phyloP scores from a whole-genome alignment of 2,888 invertebrate species.

The Noctua janthe region DNA sequence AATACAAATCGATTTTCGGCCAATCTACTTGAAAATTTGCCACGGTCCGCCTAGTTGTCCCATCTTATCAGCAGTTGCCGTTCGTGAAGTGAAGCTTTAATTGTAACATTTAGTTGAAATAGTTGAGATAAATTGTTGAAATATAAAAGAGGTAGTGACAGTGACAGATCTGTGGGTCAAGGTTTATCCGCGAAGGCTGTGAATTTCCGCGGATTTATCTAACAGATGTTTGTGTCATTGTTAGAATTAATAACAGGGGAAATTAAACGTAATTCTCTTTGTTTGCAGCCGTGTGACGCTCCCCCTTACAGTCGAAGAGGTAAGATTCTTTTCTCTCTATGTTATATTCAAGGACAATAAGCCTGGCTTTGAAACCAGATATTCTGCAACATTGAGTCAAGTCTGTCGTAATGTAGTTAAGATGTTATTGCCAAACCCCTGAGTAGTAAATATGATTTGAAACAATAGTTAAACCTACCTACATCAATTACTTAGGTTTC shows the following conservation, averaged over 20 bases:
- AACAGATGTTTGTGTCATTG: slow-evolving; percentile 75
- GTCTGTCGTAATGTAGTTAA: slow-evolving; percentile 28
- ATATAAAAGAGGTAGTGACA: slow-evolving; percentile 73
- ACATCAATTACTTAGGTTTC: slow-evolving; percentile 12
- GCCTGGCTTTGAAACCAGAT: slow-evolving; percentile 38
- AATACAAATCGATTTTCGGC: slow-evolving; percentile 87
- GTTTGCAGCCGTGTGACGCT: slow-evolving; percentile 97
- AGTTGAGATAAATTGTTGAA: slow-evolving; percentile 59
- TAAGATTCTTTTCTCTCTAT: slow-evolving; percentile 86
- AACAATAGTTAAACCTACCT: neutral
- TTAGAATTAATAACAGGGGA: slow-evolving; percentile 30
- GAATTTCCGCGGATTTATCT: slow-evolving; percentile 63
- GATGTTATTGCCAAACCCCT: slow-evolving; percentile 28
- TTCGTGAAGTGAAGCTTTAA: slow-evolving; percentile 54
- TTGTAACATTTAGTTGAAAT: slow-evolving; percentile 53
- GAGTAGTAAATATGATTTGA: slow-evolving; percentile 13
- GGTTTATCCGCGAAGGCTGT: slow-evolving; percentile 70
- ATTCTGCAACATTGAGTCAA: slow-evolving; percentile 20
- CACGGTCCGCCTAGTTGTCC: slow-evolving; percentile 70
- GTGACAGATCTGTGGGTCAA: slow-evolving; percentile 84
- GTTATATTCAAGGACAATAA: slow-evolving; percentile 61
- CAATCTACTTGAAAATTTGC: slow-evolving; percentile 72
- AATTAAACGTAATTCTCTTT: slow-evolving; percentile 71
- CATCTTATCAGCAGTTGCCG: slow-evolving; percentile 73
- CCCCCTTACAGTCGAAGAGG: slow-evolving; percentile 99